Base-by-base conservation (phyloP, 2,113 vertebrate genomes). In the Connochaetes taurinus region DNA sequence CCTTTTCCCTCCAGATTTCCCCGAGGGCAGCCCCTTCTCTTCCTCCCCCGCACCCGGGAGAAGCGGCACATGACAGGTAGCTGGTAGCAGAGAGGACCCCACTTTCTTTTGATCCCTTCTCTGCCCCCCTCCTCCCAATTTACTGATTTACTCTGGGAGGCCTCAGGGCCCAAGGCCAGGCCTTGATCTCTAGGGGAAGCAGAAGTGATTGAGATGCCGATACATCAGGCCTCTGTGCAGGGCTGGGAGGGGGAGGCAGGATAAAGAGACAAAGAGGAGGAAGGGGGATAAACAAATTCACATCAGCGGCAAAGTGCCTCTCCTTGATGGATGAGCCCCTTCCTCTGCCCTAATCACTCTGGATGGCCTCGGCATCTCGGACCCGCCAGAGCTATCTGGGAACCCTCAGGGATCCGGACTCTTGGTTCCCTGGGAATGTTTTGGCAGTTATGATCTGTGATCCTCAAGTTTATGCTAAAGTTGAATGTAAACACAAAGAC, bases 201-300 rank as follows among this genome's bases (percentile, higher is more conserved):
- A 98, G 98, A 97, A 98, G 97, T 96, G 98, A 99, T 97, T 97
- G 98, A 98, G 98, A 98, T 97, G 97, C 98, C 94, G 13, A 98
- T 97, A 97, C 96, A 98, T 98, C 94, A 98, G 98, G 95, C 95
- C 94, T 95, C 55, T 80, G 40, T 7, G 93, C 97, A 92, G 95
- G 97, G 97, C 97, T 7, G 0, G 45, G 62, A 53, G 43, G n/a
- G 43, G 55, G 36, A 40, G 97, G 96, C 29, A 88, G 93, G 92
- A 95, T 90, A 95, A 97, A 97, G 98, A 98, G 96, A 98, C 98
- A 98, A 98, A 98, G 96, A 97, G 97, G 90, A 96, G 97, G 91
- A 96, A 60, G 71, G 67, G 95, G 97, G 97, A 97, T 64, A 96
- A 95, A 96, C 80, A 52, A 83, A 97, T 96, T 95, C 74, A 95